phyloP scores from a whole-genome alignment of 2,888 invertebrate species.

The Conistra vaccinii region DNA sequence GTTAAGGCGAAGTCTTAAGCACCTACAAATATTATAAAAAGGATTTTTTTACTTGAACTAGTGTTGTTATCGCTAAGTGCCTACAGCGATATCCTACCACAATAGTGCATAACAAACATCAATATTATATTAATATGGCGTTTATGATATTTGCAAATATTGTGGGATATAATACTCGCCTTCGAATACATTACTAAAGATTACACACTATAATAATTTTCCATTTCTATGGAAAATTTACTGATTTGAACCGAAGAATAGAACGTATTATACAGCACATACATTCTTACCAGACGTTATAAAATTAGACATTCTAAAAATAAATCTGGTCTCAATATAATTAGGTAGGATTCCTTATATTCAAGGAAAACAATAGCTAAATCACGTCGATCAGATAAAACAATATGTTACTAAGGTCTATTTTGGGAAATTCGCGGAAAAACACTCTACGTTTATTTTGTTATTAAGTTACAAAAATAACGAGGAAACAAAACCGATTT shows the following conservation, averaged over 20 bases:
- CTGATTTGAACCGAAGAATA: background rate
- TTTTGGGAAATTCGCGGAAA: slow-evolving; percentile 51
- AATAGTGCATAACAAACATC: slow-evolving; percentile 36
- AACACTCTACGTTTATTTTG: slow-evolving; percentile 28
- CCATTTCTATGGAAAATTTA: slow-evolving; percentile 42
- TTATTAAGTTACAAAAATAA: slow-evolving; percentile 22
- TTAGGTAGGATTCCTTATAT: slow-evolving; percentile 13
- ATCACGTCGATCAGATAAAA: slow-evolving; percentile 58
- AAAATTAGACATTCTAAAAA: slow-evolving; percentile 22
- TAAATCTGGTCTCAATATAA: slow-evolving; percentile 16
- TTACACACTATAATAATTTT: slow-evolving; percentile 35
- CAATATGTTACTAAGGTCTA: slow-evolving; percentile 12
- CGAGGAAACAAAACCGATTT: slow-evolving; percentile 17
- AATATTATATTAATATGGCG: slow-evolving; percentile 15
- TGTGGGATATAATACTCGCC: slow-evolving; percentile 12
- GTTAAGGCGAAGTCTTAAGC: slow-evolving; percentile 54
- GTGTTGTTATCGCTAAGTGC: background rate
- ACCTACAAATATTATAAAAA: background rate
- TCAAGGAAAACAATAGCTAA: slow-evolving; percentile 42
- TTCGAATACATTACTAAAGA: slow-evolving; percentile 39
- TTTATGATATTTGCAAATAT: slow-evolving; percentile 44
- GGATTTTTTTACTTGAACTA: background rate
- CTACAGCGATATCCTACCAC: background rate
- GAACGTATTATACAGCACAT: background rate
- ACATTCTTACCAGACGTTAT: background rate